Conservation (phyloP, 2,888 invertebrate species). For the Cecidostiba fungosa region DNA sequence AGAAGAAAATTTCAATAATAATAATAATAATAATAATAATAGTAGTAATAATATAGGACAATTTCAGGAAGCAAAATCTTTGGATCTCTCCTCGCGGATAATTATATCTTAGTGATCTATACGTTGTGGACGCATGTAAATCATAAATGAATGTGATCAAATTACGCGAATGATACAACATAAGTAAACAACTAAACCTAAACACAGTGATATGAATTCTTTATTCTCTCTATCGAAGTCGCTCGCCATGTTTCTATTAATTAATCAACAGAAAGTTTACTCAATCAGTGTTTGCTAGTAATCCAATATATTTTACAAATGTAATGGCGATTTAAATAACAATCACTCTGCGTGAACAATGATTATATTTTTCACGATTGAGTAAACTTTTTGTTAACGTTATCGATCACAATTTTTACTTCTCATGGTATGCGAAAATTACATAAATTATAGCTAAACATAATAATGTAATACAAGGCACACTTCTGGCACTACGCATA, state of each 20-base stretch:
- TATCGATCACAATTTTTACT: slow-evolving; percentile 47
- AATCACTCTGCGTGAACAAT: background rate
- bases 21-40: slow-evolving; percentile 25
- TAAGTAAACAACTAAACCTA: slow-evolving; percentile 38
- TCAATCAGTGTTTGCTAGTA: background rate
- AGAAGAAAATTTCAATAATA: slow-evolving; percentile 28
- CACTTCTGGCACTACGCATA: slow-evolving; percentile 55
- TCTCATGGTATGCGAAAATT: slow-evolving; percentile 7
- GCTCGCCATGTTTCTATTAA: slow-evolving; percentile 35
- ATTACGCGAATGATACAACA: slow-evolving; percentile 26
- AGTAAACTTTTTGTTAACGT: slow-evolving; percentile 19
- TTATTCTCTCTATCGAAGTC: slow-evolving; percentile 21
- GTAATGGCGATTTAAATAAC: background rate
- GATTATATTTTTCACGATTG: background rate
- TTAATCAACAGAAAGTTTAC: slow-evolving; percentile 25
- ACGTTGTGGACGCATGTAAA: background rate
- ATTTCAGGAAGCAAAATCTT: slow-evolving; percentile 50
- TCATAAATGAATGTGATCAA: slow-evolving; percentile 14
- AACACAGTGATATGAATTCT: slow-evolving; percentile 13
- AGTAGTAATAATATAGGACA: slow-evolving; percentile 16
- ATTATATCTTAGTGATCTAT: slow-evolving; percentile 5
- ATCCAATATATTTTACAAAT: background rate
- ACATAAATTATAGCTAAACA: slow-evolving; percentile 20
- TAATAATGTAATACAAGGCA: slow-evolving; percentile 46
- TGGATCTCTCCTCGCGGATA: slow-evolving; percentile 43